Conservation (phyloP, 2,888 invertebrate species). For the Endotricha flammealis region DNA sequence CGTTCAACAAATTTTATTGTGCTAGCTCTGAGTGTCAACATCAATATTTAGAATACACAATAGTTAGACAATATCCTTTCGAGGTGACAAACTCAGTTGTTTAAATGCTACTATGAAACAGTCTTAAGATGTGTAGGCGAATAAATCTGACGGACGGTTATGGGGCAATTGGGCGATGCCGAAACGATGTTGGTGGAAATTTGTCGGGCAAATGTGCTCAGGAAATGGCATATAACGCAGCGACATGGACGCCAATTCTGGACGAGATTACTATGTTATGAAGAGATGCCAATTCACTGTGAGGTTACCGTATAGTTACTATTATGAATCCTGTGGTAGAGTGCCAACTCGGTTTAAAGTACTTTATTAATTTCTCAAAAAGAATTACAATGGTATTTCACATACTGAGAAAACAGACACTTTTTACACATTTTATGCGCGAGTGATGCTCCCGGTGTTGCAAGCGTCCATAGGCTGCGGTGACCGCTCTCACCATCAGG, state of each 20-base stretch:
- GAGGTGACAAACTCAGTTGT: slow-evolving; percentile 12
- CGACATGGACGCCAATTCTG: slow-evolving; percentile 2
- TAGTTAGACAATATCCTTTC: neutral
- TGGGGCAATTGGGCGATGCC: slow-evolving; percentile 36
- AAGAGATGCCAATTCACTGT: neutral
- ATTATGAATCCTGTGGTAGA: too few relatives aligned
- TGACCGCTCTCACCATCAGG: too few relatives aligned
- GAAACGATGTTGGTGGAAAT: slow-evolving; percentile 34
- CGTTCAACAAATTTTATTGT: too few relatives aligned
- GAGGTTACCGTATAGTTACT: too few relatives aligned
- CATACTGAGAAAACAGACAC: too few relatives aligned
- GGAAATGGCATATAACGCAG: slow-evolving; percentile 7
- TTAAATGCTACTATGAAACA: slow-evolving; percentile 28
- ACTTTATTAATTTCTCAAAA: too few relatives aligned
- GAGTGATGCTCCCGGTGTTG: too few relatives aligned
- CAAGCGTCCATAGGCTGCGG: too few relatives aligned
- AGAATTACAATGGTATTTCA: too few relatives aligned
- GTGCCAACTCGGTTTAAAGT: too few relatives aligned
- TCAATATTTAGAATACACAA: slow-evolving; percentile 2
- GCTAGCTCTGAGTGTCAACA: too few relatives aligned
- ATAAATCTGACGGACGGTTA: slow-evolving; percentile 41
- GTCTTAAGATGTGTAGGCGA: slow-evolving; percentile 31
- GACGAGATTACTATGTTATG: slow-evolving; percentile 6
- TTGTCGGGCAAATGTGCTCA: slow-evolving; percentile 24
- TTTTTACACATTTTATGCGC: too few relatives aligned